Conservation (phyloP, 2,888 invertebrate species). For the Byasa hedistus region DNA sequence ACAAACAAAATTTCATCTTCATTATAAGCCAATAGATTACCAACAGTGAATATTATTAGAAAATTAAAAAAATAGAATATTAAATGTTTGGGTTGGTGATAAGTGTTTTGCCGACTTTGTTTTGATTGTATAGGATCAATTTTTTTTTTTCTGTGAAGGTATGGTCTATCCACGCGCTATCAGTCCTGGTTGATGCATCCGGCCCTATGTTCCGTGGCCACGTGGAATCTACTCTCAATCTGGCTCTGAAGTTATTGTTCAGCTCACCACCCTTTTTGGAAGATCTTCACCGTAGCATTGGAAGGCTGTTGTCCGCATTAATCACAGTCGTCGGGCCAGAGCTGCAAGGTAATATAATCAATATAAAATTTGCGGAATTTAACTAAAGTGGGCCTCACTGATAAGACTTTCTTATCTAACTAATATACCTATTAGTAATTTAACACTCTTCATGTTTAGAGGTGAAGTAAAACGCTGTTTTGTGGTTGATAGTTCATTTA, state of each 20-base stretch:
- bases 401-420: not conserved
- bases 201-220: constrained; percentile 99
- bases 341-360: constrained; percentile 86
- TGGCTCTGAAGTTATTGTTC: constrained; percentile 93
- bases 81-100: too few relatives aligned
- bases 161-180: constrained; percentile 97
- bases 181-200: constrained; percentile 97
- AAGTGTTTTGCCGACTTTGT: too few relatives aligned
- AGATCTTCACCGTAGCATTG: constrained; percentile 93
- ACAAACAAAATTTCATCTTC: too few relatives aligned
- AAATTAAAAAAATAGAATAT: too few relatives aligned
- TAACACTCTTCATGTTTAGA: too few relatives aligned
- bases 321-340: constrained; percentile 99
- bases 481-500: too few relatives aligned
- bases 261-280: constrained; percentile 94
- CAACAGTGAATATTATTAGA: too few relatives aligned
- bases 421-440: too few relatives aligned
- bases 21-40: too few relatives aligned
- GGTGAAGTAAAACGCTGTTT: too few relatives aligned
- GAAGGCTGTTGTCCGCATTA: constrained; percentile 94
- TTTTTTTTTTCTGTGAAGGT: constrained; percentile 77
- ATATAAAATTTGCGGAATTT: not conserved
- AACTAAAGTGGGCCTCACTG: not conserved
- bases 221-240: constrained; percentile 95
- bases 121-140: too few relatives aligned